Conservation (phyloP, 1,140 invertebrate species). For the Halictus rubicundus region DNA sequence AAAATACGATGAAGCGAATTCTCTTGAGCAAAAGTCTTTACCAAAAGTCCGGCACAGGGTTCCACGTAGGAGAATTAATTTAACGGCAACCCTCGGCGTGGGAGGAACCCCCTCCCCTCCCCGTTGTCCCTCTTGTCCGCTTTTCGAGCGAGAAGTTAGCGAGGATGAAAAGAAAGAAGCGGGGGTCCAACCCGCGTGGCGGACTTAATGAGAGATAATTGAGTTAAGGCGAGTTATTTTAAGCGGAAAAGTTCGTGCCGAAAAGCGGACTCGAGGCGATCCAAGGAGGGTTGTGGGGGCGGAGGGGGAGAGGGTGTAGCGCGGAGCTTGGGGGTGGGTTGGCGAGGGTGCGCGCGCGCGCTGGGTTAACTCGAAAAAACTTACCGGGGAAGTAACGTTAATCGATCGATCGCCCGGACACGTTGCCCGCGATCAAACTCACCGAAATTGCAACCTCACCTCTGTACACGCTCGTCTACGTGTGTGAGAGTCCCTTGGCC, state of each 20-base stretch:
- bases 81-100: slow-evolving; percentile 3
- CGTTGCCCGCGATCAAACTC: slow-evolving; percentile 21
- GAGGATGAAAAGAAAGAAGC: slow-evolving; percentile 48
- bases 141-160: slow-evolving; percentile 33
- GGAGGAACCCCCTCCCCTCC: too few relatives aligned
- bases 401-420: not conserved
- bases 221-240: slow-evolving; percentile 66
- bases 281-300: not conserved
- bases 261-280: slow-evolving; percentile 42
- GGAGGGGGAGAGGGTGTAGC: too few relatives aligned
- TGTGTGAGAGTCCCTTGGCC: not conserved
- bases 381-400: not conserved
- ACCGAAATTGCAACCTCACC: slow-evolving; percentile 1
- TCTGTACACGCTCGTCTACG: not conserved
- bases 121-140: not conserved
- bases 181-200: slow-evolving; percentile 18
- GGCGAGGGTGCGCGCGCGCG: too few relatives aligned
- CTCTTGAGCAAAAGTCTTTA: not conserved
- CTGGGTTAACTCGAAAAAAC: not conserved
- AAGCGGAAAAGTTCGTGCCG: slow-evolving; percentile 63
- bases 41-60: not conserved
- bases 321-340: too few relatives aligned
- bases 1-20: not conserved
- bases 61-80: slow-evolving; percentile 29
- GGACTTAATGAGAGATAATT: slow-evolving; percentile 66